phyloP scores from a whole-genome alignment of 2,888 invertebrate genomes.

The Epinotia brunnichana region DNA sequence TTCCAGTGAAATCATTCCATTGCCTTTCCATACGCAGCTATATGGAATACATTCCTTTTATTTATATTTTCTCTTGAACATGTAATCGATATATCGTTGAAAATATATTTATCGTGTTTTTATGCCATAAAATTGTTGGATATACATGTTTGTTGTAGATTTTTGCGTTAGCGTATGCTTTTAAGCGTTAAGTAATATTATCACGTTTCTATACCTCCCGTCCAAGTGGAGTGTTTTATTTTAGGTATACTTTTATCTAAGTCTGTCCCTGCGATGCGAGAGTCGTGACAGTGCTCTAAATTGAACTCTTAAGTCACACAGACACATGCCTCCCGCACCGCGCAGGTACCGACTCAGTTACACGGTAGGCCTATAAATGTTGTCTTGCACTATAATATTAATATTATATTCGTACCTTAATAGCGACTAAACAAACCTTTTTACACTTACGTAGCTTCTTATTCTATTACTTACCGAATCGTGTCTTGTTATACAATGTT shows the following conservation, averaged over 20 bases:
- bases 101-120: conserved; percentile 48
- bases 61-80: conserved; percentile 42
- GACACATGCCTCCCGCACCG: not conserved
- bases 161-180: conserved; percentile 46
- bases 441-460: conserved; percentile 18
- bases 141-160: conserved; percentile 50
- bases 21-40: conserved; percentile 38
- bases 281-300: not conserved
- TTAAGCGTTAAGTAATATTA: conserved; percentile 36
- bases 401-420: conserved; percentile 27
- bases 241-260: not conserved
- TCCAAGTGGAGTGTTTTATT: conserved; percentile 36
- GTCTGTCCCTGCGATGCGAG: not conserved
- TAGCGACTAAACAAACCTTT: conserved; percentile 12
- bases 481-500: conserved; percentile 30
- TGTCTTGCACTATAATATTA: conserved; percentile 45
- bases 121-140: conserved; percentile 54
- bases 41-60: conserved; percentile 55
- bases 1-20: conserved; percentile 60
- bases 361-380: conserved; percentile 12
- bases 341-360: not conserved
- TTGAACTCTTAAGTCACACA: not conserved
- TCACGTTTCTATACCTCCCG: conserved; percentile 41
- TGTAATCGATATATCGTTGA: conserved; percentile 47
- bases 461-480: not conserved